Evolutionary conservation across 2,888 invertebrate species (phyloP).

Genomic region (Calliopum simillimum): DNA sequence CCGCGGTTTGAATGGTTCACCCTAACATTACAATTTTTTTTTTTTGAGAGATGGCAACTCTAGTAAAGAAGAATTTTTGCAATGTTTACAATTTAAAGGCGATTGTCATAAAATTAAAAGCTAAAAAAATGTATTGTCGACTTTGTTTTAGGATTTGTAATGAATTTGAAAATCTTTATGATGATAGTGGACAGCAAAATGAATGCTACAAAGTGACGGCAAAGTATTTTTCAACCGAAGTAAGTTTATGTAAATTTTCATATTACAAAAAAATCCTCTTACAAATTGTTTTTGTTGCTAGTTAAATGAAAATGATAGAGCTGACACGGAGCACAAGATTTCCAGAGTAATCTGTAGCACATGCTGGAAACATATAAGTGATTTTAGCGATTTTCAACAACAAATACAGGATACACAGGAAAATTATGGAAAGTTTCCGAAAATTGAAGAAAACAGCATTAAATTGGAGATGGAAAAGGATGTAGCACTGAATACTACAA

Average conservation of each 20-base stretch:
- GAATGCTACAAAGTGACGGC: constrained; percentile 26
- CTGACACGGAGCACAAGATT: constrained; percentile 27
- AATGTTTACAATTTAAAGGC: no score
- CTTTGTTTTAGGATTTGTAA: constrained; percentile 36
- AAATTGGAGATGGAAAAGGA: constrained; percentile 7
- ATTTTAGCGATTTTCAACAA: constrained; percentile 38
- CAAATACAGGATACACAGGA: constrained; percentile 33
- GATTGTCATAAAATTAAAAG: no score
- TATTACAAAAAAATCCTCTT: background rate
- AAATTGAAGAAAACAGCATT: constrained; percentile 2
- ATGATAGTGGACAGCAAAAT: constrained; percentile 20
- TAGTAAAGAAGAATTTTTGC: no score
- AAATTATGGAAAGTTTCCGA: constrained; percentile 6
- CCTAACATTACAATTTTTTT: no score
- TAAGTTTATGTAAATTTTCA: background rate
- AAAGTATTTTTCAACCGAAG: constrained; percentile 38
- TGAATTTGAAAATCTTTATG: constrained; percentile 18
- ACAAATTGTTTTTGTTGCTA: background rate
- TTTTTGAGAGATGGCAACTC: no score
- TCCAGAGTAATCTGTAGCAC: constrained; percentile 38
- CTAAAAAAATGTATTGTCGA: constrained; percentile 30
- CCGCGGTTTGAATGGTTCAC: no score
- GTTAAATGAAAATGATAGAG: background rate
- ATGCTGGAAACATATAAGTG: constrained; percentile 38
- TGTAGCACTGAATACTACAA: background rate